Conservation (phyloP, 1,140 invertebrate species). For the Liolophura sinensis region DNA sequence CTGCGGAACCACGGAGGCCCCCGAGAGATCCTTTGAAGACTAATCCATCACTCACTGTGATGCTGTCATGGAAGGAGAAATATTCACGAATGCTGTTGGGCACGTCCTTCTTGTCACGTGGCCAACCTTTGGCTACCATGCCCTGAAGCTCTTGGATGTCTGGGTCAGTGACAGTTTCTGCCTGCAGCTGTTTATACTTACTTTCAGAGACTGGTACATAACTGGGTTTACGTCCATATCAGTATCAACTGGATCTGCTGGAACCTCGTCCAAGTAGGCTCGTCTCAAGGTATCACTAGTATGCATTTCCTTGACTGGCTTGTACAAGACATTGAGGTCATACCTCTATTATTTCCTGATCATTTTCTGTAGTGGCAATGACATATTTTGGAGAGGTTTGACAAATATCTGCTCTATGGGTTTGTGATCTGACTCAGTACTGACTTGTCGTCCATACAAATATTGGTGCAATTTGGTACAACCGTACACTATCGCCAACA, state of each 20-base stretch:
- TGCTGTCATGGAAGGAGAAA: slow-evolving; percentile 7
- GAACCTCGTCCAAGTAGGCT: too few relatives aligned
- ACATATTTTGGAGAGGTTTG: slow-evolving; percentile 38
- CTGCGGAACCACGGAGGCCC: too few relatives aligned
- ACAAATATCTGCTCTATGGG: slow-evolving; percentile 51
- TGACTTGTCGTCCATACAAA: slow-evolving; percentile 27
- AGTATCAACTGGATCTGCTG: too few relatives aligned
- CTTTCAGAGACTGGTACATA: too few relatives aligned
- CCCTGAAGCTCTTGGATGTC: too few relatives aligned
- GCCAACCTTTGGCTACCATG: too few relatives aligned
- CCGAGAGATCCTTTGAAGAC: not conserved
- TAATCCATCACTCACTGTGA: slow-evolving; percentile 5
- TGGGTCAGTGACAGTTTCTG: too few relatives aligned
- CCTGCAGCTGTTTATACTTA: too few relatives aligned
- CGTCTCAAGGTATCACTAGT: slow-evolving; percentile 54
- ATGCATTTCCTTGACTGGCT: slow-evolving; percentile 53
- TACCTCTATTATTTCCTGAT: slow-evolving; percentile 54
- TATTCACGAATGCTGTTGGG: slow-evolving; percentile 1
- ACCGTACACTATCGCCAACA: slow-evolving; percentile 12
- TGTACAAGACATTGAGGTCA: slow-evolving; percentile 55
- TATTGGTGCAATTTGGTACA: slow-evolving; percentile 27
- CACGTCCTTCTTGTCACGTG: too few relatives aligned
- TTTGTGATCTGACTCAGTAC: slow-evolving; percentile 46
- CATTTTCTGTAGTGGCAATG: slow-evolving; percentile 51
- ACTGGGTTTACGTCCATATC: too few relatives aligned